Evolutionary conservation across 2,113 vertebrate genomes (phyloP).

Genomic region (Pipra filicauda): DNA sequence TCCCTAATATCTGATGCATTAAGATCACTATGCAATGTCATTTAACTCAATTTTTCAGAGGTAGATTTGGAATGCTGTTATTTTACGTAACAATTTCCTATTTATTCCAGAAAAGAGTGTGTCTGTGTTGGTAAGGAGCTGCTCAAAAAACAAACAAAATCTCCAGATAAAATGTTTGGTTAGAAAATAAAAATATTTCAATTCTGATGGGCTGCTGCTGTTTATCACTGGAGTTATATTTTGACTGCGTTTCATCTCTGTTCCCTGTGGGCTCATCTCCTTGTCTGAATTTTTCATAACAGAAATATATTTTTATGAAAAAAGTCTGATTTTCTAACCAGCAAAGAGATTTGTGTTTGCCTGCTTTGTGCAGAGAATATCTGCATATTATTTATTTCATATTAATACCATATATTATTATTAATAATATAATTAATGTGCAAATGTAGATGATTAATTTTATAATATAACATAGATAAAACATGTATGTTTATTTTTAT

Average conservation of each 20-base stretch:
- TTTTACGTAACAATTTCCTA: not conserved
- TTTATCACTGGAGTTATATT: not conserved
- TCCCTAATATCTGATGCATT: not conserved
- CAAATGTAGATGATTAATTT: not conserved
- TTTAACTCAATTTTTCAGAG: not conserved
- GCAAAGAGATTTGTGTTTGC: not conserved
- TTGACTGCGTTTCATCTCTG: not conserved
- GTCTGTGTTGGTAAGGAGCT: not conserved
- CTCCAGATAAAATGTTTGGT: not conserved
- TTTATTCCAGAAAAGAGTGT: not conserved
- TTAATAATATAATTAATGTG: not conserved
- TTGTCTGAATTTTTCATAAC: not conserved
- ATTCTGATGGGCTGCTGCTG: not conserved
- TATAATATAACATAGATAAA: not conserved
- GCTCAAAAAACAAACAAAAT: not conserved
- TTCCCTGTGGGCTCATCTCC: not conserved
- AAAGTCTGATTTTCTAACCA: not conserved
- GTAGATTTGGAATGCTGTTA: not conserved
- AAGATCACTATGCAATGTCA: not conserved
- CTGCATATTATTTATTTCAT: not conserved
- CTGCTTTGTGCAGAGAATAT: not conserved
- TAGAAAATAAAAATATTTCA: constrained; percentile 11
- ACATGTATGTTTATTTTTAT: not conserved
- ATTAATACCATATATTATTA: not conserved
- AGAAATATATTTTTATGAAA: not conserved